Evolutionary conservation across 2,113 vertebrate species (phyloP), one percentile per base, ranked within the genome.

Genomic region (Chrysemys picta): DNA sequence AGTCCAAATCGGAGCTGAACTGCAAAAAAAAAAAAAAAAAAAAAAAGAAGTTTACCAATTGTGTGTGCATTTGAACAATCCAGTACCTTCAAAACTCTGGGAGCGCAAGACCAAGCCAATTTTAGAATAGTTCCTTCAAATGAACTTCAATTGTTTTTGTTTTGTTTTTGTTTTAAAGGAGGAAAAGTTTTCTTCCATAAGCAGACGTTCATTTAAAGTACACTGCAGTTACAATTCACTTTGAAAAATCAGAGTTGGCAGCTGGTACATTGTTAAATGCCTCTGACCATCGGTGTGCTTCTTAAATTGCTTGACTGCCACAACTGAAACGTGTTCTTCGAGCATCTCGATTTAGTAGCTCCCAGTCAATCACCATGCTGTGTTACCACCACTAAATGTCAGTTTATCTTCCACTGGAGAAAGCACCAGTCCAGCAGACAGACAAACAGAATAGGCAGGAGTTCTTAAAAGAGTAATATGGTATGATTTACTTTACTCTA

Each of bases 381-480:
- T n/a, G 24, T 42, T 52, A 13, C 22, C 76, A 76, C 5, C 35
- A 47, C 52, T 83, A 82, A 38, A 80, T 45, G 81, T 38, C 25
- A 82, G 12, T 81, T 89, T 93, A 47, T 84, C 38, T 86, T 87
- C 75, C 93, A 92, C 49, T 2, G 80, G 31, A 84, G 89, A 62
- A 80, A 80, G 38, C 57, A n/a, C 21, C 84, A 87, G 14, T 8
- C 75, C 42, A 53, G 35, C 25, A 65, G 54, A 54, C 10, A 88
- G 57, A 84, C 8, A 47, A 89, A 89, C 12, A 83, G 8, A 95
- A 88, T 12, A 49, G 29, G 76, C 83, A 89, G 75, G 47, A 72
- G 53, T 59, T 7, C n/a, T 82, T 59, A n/a, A 93, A 95, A 72
- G 38, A 57, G 42, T 8, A 85, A 96, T 72, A 75, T 69, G 59